A percentile compares a stretch with the other conserved stretches of the same genome.
These are phyloP conservation scores for Unio pictorum DNA, from an alignment of 2,888 invertebrate genomes.

Conservation along the genomic window DNA sequence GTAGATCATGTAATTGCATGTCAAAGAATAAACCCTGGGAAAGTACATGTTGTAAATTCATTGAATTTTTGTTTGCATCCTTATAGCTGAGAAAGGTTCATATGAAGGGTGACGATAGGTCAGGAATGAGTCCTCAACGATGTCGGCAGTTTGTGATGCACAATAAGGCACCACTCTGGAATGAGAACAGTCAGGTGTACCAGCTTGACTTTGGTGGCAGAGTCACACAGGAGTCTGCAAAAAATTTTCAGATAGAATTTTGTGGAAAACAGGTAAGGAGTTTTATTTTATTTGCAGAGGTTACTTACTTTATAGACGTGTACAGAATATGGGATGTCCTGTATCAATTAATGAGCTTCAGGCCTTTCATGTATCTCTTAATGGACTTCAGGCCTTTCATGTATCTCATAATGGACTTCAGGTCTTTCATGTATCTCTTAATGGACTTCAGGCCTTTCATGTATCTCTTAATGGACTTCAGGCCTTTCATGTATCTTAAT, in stretches of 20 bases:
- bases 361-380: no score
- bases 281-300: no score
- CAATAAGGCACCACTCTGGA: constrained; percentile 99
- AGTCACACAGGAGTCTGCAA: constrained; percentile 99
- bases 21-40: background rate
- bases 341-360: no score
- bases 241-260: constrained; percentile 99
- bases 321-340: no score
- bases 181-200: constrained; percentile 98
- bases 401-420: no score
- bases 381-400: no score
- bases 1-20: no score
- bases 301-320: no score
- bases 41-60: background rate
- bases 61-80: constrained; percentile 6
- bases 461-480: no score
- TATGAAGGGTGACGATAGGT: constrained; percentile 28
- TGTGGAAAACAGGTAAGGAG: constrained; percentile 89
- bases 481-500: no score
- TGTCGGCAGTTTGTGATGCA: constrained; percentile 89
- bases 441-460: no score
- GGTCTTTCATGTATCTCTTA: no score
- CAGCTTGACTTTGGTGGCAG: constrained; percentile 99
- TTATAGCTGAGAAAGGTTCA: constrained; percentile 36
- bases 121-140: constrained; percentile 9